These are phyloP conservation scores for Papilio machaon DNA, from an alignment of 1,140 invertebrate species.

Conservation along the genomic window DNA sequence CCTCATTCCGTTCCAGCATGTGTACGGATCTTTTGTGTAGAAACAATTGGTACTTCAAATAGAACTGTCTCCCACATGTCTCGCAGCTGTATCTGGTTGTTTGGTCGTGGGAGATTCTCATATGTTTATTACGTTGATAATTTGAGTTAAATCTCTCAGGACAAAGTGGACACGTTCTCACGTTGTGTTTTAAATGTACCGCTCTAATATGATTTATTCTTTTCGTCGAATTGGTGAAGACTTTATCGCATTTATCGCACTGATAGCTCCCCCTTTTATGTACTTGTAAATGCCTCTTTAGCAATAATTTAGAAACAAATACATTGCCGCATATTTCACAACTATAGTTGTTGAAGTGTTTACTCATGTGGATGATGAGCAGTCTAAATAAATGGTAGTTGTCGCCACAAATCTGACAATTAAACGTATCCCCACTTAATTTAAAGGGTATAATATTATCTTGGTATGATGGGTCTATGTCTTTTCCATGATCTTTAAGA, in stretches of 20 bases:
- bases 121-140: constrained; percentile 67
- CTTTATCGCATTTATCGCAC: constrained; percentile 71
- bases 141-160: constrained; percentile 71
- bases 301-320: constrained; percentile 75
- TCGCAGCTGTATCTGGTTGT: constrained; percentile 58
- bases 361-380: constrained; percentile 73
- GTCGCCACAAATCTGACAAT: constrained; percentile 66
- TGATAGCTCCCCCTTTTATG: constrained; percentile 73
- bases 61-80: constrained; percentile 66
- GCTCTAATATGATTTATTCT: constrained; percentile 56
- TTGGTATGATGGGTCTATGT: constrained; percentile 54
- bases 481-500: constrained; percentile 60
- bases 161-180: constrained; percentile 65
- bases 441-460: constrained; percentile 72
- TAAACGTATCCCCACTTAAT: constrained; percentile 52
- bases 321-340: constrained; percentile 78
- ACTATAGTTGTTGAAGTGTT: constrained; percentile 72
- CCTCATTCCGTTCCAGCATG: constrained; percentile 81
- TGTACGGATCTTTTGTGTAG: constrained; percentile 80
- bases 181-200: constrained; percentile 62
- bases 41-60: constrained; percentile 68
- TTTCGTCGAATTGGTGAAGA: constrained; percentile 64
- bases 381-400: constrained; percentile 59
- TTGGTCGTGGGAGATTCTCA: constrained; percentile 65
- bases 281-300: constrained; percentile 71